phyloP scores from a whole-genome alignment of 2,888 invertebrate species.

The Lepidochitona cinerea region DNA sequence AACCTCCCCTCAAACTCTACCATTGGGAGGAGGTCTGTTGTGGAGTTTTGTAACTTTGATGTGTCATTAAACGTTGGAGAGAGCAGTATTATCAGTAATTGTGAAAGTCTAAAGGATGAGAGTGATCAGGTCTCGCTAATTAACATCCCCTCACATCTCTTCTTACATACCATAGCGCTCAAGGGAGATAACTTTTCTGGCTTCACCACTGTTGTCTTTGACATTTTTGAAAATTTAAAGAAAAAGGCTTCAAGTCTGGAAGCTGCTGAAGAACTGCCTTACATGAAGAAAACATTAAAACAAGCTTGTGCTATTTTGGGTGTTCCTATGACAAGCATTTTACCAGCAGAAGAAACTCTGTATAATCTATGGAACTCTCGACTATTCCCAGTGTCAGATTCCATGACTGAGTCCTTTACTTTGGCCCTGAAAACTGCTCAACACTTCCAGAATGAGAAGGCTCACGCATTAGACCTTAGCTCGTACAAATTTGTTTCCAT shows the following conservation, averaged over 20 bases:
- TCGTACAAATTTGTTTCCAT: slow-evolving; percentile 41
- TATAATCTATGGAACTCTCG: slow-evolving; percentile 55
- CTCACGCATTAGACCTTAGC: slow-evolving; percentile 19
- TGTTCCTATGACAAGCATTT: background rate
- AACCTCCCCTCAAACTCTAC: slow-evolving; percentile 41
- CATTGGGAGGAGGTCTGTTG: slow-evolving; percentile 47
- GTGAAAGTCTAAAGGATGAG: slow-evolving; percentile 39
- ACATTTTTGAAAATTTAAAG: slow-evolving; percentile 64
- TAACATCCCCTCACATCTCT: slow-evolving; percentile 50
- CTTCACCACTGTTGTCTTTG: slow-evolving; percentile 63
- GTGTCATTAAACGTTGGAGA: slow-evolving; percentile 53
- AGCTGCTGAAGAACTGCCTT: background rate
- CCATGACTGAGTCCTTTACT: slow-evolving; percentile 54
- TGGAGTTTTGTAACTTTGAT: slow-evolving; percentile 70
- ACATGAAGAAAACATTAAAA: background rate
- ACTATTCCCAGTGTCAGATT: slow-evolving; percentile 52
- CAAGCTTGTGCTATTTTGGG: background rate
- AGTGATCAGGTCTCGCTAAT: slow-evolving; percentile 4
- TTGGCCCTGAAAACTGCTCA: slow-evolving; percentile 36
- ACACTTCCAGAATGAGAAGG: slow-evolving; percentile 27
- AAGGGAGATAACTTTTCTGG: slow-evolving; percentile 28
- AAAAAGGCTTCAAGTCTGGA: slow-evolving; percentile 30
- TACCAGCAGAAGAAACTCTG: background rate
- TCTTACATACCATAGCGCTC: slow-evolving; percentile 66
- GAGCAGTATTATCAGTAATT: slow-evolving; percentile 69